Percentiles rank a stretch among this genome's conserved stretches.
These are phyloP conservation scores for Maccullochella peelii DNA, from an alignment of 2,113 vertebrate species.

Conservation along the genomic window DNA sequence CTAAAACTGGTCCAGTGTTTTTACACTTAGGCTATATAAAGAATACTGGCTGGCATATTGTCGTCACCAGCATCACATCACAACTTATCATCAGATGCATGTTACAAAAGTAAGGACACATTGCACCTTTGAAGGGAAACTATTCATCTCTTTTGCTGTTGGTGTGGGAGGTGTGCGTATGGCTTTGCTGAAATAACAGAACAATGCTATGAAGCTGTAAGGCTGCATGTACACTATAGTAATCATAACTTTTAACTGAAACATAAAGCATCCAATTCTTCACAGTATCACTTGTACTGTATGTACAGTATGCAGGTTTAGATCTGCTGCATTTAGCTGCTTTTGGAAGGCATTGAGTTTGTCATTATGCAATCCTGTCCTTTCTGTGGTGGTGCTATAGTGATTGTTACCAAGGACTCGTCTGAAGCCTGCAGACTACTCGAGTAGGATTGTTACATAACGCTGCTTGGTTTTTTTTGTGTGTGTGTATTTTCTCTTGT, in stretches of 20 bases:
- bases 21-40: no score
- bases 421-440: slow-evolving; percentile 54
- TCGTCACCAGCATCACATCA: slow-evolving; percentile 5
- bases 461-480: slow-evolving; percentile 5
- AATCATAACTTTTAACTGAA: background rate
- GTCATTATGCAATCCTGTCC: slow-evolving; percentile 50
- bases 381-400: slow-evolving; percentile 59
- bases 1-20: background rate
- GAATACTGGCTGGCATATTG: background rate
- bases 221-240: background rate
- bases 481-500: slow-evolving; percentile 2
- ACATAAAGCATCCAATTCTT: background rate
- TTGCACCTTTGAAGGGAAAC: slow-evolving; percentile 18
- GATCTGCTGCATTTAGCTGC: slow-evolving; percentile 1
- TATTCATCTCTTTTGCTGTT: slow-evolving; percentile 18
- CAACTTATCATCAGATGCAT: slow-evolving; percentile 9
- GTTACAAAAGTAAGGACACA: background rate
- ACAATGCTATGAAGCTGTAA: background rate
- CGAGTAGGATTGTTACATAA: slow-evolving; percentile 60
- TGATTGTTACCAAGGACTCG: slow-evolving; percentile 71
- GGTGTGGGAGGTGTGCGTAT: slow-evolving; percentile 2
- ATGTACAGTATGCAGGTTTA: background rate
- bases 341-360: slow-evolving; percentile 34
- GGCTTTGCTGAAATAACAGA: slow-evolving; percentile 15
- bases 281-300: background rate